Conservation (phyloP, 2,113 vertebrate genomes). For the Anseranas semipalmata region DNA sequence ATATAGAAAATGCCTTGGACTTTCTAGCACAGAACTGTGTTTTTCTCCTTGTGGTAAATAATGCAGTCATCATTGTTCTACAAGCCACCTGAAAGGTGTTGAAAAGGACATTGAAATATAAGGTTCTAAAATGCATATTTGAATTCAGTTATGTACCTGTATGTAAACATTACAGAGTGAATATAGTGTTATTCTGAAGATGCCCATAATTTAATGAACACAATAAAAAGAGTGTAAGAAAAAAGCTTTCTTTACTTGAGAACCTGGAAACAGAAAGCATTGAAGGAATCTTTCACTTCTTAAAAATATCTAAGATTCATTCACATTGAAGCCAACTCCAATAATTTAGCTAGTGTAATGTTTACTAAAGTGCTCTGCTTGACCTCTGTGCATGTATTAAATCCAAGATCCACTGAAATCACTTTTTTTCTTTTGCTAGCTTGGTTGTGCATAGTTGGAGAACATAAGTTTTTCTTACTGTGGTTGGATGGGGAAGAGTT, state of each 20-base stretch:
- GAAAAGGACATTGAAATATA: neutral
- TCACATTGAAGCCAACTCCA: neutral
- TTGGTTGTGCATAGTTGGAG: neutral
- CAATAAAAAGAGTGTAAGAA: neutral
- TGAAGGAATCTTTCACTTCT: neutral
- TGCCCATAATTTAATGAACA: neutral
- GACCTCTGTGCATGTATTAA: neutral
- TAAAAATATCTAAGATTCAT: neutral
- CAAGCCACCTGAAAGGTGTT: neutral
- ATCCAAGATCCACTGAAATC: neutral
- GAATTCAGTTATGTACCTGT: neutral
- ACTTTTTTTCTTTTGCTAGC: neutral
- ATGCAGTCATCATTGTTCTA: neutral
- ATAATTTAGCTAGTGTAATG: neutral
- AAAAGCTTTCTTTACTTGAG: neutral
- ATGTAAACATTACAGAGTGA: neutral
- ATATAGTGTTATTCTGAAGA: neutral
- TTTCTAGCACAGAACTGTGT: neutral
- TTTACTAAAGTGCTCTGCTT: neutral
- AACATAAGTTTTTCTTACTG: neutral
- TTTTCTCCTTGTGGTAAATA: neutral
- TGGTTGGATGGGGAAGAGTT: neutral
- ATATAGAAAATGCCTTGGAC: neutral
- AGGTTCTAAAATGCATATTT: neutral
- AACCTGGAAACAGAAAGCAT: neutral